These are phyloP conservation scores for Chalcis sispes DNA, from an alignment of 2,888 invertebrate species.

Conservation along the genomic window DNA sequence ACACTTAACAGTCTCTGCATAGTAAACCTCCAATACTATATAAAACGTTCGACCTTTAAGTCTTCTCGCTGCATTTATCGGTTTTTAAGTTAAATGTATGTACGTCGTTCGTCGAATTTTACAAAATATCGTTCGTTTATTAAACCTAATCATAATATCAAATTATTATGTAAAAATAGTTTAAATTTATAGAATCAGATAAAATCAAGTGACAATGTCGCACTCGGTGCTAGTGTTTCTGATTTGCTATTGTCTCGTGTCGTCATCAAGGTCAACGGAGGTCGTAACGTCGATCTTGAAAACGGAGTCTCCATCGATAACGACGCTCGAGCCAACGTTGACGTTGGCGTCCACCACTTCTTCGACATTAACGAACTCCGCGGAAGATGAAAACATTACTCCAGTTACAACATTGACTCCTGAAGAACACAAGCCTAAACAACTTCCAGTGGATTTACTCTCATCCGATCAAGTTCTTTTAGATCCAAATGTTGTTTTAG, in stretches of 20 bases:
- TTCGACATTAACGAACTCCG: constrained; percentile 14
- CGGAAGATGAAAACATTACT: background rate
- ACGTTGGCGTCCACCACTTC: background rate
- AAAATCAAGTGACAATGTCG: constrained; percentile 16
- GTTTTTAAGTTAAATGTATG: background rate
- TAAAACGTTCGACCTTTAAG: constrained; percentile 45
- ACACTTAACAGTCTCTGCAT: constrained; percentile 24
- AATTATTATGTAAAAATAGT: too few relatives aligned
- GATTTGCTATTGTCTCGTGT: constrained; percentile 1
- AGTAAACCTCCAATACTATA: constrained; percentile 18
- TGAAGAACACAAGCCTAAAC: background rate
- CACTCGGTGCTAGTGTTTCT: constrained; percentile 2
- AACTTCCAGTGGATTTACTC: constrained; percentile 60
- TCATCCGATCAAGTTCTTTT: constrained; percentile 60
- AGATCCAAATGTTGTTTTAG: constrained; percentile 62
- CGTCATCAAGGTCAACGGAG: constrained; percentile 7
- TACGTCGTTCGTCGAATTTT: background rate
- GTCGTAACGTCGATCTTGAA: background rate
- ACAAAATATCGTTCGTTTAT: too few relatives aligned
- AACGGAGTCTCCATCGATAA: background rate
- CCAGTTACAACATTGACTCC: constrained; percentile 33
- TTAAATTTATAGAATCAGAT: background rate
- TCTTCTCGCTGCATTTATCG: background rate
- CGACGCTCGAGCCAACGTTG: background rate
- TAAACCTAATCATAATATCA: too few relatives aligned